Percentiles rank a stretch among this genome's conserved stretches.
Conservation (phyloP, 2,113 vertebrate species). For the Lathamus discolor region DNA sequence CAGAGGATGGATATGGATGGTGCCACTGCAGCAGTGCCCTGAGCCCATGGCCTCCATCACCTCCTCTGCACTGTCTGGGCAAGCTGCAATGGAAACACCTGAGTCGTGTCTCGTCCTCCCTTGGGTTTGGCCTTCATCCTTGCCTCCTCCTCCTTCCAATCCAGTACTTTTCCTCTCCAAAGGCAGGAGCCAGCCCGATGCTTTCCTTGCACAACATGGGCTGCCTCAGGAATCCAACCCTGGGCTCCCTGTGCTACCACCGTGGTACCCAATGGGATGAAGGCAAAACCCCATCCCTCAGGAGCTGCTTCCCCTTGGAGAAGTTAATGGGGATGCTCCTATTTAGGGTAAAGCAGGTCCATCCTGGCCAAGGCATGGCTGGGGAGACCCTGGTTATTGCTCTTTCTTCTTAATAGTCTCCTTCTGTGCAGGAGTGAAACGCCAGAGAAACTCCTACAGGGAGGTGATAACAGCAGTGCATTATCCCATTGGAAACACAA, state of each 20-base stretch:
- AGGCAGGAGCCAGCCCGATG: neutral
- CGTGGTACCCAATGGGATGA: rapidly evolving
- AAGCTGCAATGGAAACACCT: conserved; percentile 9
- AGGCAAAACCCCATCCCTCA: neutral
- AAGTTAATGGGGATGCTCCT: neutral
- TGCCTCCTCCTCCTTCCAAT: neutral
- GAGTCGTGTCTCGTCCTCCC: neutral
- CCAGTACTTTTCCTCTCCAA: neutral
- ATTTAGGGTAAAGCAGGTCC: neutral
- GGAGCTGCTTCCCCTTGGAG: neutral
- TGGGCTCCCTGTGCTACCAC: neutral
- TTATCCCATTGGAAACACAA: neutral
- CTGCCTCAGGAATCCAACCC: neutral
- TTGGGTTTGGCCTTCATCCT: neutral
- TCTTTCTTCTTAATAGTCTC: neutral
- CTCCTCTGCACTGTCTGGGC: neutral
- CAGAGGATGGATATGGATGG: neutral
- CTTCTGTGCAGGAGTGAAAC: neutral
- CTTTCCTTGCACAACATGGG: neutral
- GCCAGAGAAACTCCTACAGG: neutral
- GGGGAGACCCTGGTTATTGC: neutral
- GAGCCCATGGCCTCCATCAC: neutral
- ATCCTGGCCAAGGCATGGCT: no score
- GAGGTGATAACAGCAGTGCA: rapidly evolving
- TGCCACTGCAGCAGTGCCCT: neutral